A percentile compares a stretch with the other conserved stretches of the same genome.
Evolutionary conservation across 2,113 vertebrate species (phyloP).

Genomic region (Anhinga rufa): DNA sequence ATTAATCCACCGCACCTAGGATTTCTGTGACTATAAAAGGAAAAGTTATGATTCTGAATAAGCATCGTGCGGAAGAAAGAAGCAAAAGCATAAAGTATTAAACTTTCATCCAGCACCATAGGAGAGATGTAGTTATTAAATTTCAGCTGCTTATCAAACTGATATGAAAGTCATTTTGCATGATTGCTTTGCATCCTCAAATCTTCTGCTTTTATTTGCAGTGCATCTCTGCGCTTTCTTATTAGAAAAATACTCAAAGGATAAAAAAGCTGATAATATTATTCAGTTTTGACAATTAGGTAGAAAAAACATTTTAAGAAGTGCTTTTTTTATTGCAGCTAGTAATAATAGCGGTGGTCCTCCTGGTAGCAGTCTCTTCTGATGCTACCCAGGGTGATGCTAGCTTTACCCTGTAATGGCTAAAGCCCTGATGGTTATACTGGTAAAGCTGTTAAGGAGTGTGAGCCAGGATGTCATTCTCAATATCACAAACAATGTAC

Average conservation of each 20-base stretch:
- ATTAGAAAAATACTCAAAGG: constrained; percentile 86
- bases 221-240: constrained; percentile 78
- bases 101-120: constrained; percentile 79
- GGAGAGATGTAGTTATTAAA: constrained; percentile 85
- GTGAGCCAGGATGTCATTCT: neutral
- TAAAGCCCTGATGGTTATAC: constrained; percentile 43
- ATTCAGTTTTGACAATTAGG: constrained; percentile 85
- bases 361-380: constrained; percentile 64
- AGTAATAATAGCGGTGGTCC: constrained; percentile 71
- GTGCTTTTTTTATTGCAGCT: constrained; percentile 76
- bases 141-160: constrained; percentile 86
- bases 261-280: constrained; percentile 84
- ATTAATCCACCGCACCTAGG: constrained; percentile 60
- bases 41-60: constrained; percentile 69
- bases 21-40: constrained; percentile 64
- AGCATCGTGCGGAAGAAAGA: constrained; percentile 68
- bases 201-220: constrained; percentile 82
- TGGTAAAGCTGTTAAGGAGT: constrained; percentile 42
- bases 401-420: constrained; percentile 61
- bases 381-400: constrained; percentile 65
- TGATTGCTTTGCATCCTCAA: constrained; percentile 80
- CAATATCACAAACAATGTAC: neutral
- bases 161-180: constrained; percentile 85
- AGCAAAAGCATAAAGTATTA: constrained; percentile 77
- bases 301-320: constrained; percentile 75